phyloP scores from a whole-genome alignment of 2,113 vertebrate genomes.

The Desmodus rotundus region DNA sequence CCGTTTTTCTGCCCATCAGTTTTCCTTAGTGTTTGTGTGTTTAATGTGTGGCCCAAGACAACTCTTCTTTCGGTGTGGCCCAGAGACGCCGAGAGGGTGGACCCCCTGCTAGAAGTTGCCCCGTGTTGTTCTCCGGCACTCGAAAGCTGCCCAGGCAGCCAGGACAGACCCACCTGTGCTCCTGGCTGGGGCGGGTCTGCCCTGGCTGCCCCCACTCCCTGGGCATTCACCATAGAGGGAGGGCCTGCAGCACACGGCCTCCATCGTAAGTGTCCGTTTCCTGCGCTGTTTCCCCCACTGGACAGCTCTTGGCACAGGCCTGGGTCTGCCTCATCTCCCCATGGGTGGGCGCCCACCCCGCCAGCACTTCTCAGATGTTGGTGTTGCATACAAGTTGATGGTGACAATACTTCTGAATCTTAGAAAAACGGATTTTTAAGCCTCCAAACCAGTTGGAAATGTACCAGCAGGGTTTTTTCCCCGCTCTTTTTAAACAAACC shows the following conservation, averaged over 20 bases:
- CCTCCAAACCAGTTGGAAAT: background rate
- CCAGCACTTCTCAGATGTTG: background rate
- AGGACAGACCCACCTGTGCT: too few relatives aligned
- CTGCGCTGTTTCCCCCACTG: background rate
- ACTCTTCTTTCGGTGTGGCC: too few relatives aligned
- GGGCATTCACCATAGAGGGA: background rate
- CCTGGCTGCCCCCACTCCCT: background rate
- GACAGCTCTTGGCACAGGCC: background rate
- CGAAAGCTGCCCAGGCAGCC: too few relatives aligned
- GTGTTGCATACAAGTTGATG: background rate
- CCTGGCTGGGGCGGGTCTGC: too few relatives aligned
- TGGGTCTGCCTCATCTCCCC: rapidly evolving
- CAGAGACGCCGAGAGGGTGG: too few relatives aligned
- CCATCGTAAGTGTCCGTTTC: too few relatives aligned
- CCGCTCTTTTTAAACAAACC: background rate
- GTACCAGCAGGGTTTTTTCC: background rate
- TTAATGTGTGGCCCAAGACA: too few relatives aligned
- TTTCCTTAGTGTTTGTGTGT: too few relatives aligned
- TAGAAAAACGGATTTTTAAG: background rate
- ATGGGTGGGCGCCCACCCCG: background rate
- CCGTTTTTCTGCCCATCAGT: too few relatives aligned
- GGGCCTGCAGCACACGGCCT: background rate
- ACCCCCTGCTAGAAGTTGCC: background rate
- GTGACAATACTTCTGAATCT: background rate
- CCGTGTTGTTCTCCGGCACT: background rate